Evolutionary conservation across 2,888 invertebrate genomes (phyloP).

Genomic region (Drosophila subquinaria): DNA sequence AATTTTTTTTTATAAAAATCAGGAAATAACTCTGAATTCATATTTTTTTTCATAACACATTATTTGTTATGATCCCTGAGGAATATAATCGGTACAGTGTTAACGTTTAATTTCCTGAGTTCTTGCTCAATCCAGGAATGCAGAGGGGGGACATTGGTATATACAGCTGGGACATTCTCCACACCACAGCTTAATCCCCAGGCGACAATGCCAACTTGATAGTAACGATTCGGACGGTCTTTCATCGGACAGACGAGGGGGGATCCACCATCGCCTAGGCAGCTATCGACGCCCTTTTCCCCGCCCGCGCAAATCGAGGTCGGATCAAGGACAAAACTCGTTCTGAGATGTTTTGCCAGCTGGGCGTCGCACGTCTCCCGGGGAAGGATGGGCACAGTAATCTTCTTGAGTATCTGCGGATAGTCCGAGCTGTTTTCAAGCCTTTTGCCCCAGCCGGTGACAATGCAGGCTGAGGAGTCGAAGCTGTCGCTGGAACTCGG

Average conservation of each 20-base stretch:
- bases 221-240: conserved; percentile 54
- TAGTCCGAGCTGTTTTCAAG: conserved; percentile 83
- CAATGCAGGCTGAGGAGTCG: conserved; percentile 58
- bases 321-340: conserved; percentile 88
- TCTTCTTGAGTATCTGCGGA: conserved; percentile 88
- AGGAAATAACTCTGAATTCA: too few relatives aligned
- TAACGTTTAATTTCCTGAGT: neutral
- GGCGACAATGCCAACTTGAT: conserved; percentile 89
- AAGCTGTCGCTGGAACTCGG: neutral
- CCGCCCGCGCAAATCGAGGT: conserved; percentile 93
- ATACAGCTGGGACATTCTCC: conserved; percentile 89
- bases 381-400: conserved; percentile 89
- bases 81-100: neutral
- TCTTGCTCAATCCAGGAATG: conserved; percentile 22
- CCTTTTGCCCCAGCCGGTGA: conserved; percentile 81
- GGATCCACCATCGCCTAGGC: conserved; percentile 91
- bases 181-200: conserved; percentile 92
- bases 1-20: too few relatives aligned
- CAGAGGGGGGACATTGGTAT: conserved; percentile 88
- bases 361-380: conserved; percentile 84
- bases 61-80: too few relatives aligned
- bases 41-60: too few relatives aligned
- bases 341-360: conserved; percentile 88
- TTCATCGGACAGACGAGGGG: conserved; percentile 90
- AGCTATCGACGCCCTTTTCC: conserved; percentile 89